Base-by-base conservation (phyloP, 64 coral and sea anemone species). In the Exaiptasia diaphana region DNA sequence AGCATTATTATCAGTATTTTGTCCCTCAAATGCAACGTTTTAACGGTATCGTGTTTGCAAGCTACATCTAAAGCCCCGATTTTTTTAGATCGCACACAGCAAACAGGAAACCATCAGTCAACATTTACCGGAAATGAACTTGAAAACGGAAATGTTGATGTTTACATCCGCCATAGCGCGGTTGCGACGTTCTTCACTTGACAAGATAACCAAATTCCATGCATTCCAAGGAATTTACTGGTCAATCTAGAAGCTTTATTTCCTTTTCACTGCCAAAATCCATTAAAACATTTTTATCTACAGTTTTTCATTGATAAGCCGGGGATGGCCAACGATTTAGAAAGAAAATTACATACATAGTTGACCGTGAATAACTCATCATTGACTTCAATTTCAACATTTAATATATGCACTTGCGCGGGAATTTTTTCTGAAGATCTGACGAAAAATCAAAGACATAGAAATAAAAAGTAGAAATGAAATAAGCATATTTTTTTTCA, bases 91-190 rank as follows among this genome's bases (percentile, higher is more conserved):
- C 69, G 28, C 69, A 45, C 38, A 37, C 30, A 14, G 26, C 44
- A 4, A 49, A 49, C 69, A 73, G 69, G 69, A 73, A 73, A 73
- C 69, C 38, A 49, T 73, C 69, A 23, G 69, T 73, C 69, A 73
- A 45, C 69, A 49, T 28, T 30, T 45, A 73, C 69, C 69, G 69
- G 69, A 73, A 73, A 73, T 73, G 69, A 73, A 73, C 28, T 25
- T 18, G 27, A 73, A 73, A 49, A 41, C 69, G 69, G 69, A 73
- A 73, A 73, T 40, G 45, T 35, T 25, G 45, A 73, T 73, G 69
- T 73, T 73, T 73, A 73, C 44, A 73, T 49, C 61, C 14, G 27
- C 69, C 69, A 73, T 73, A 73, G 36, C 69, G 45, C 28, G 23
- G 69, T 73, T 49, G 69, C 44, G 69, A 73, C 69, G 69, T 35